phyloP scores from a whole-genome alignment of 2,888 invertebrate species.

The Zygogramma bicolorata region DNA sequence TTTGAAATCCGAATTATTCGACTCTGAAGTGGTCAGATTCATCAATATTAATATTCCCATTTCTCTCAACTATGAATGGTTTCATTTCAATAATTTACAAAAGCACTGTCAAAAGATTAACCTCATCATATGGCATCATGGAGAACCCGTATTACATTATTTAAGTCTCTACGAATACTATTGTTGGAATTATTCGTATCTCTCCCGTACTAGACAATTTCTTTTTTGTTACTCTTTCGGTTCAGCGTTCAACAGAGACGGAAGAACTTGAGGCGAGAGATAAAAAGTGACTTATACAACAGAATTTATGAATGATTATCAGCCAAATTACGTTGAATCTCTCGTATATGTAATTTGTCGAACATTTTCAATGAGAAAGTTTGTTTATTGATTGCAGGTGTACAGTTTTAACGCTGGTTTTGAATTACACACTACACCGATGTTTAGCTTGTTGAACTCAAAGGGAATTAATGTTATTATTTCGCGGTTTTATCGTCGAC shows the following conservation, averaged over 20 bases:
- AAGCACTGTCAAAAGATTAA: too few species aligned
- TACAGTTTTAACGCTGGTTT: constrained; percentile 39
- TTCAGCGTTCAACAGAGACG: constrained; percentile 26
- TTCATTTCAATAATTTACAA: too few species aligned
- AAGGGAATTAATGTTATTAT: constrained; percentile 35
- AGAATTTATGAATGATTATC: constrained; percentile 49
- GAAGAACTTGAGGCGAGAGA: constrained; percentile 34
- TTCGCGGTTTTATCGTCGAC: constrained; percentile 25
- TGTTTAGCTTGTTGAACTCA: constrained; percentile 31
- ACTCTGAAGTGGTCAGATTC: too few species aligned
- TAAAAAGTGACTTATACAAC: constrained; percentile 42
- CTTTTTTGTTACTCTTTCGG: constrained; percentile 17
- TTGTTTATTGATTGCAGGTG: constrained; percentile 56
- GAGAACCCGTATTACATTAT: neutral
- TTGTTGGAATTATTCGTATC: neutral
- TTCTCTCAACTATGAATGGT: too few species aligned
- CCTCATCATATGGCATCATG: too few species aligned
- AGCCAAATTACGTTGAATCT: constrained; percentile 43
- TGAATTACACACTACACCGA: constrained; percentile 35
- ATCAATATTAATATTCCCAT: too few species aligned
- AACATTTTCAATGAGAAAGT: constrained; percentile 51
- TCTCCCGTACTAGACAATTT: constrained; percentile 24
- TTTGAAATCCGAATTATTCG: too few species aligned
- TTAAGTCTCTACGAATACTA: neutral
- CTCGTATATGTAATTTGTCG: constrained; percentile 46